Evolutionary conservation across 92 coral and sea anemone species (phyloP).

Genomic region (Heliopora coerulea): DNA sequence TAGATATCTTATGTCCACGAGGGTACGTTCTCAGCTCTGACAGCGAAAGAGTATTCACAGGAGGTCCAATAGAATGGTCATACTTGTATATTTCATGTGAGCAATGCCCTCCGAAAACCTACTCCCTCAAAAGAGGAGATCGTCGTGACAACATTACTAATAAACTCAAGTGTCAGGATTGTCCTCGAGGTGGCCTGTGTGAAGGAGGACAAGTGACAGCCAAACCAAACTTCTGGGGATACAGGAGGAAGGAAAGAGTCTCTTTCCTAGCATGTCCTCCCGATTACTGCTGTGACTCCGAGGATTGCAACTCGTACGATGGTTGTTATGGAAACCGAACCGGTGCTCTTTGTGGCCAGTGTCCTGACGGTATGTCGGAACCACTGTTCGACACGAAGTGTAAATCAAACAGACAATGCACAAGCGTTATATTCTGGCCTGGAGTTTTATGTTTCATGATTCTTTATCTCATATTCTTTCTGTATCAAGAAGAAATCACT

Average conservation of each 20-base stretch:
- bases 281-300: slow-evolving; percentile 20
- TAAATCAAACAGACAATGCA: slow-evolving; percentile 6
- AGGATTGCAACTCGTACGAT: slow-evolving; percentile 14
- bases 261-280: slow-evolving; percentile 31
- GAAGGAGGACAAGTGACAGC: neutral
- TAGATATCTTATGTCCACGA: slow-evolving; percentile 12
- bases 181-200: slow-evolving; percentile 16
- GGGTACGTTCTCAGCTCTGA: neutral
- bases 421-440: neutral
- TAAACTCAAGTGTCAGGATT: slow-evolving; percentile 6
- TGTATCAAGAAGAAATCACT: slow-evolving; percentile 4
- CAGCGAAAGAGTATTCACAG: neutral
- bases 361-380: slow-evolving; percentile 25
- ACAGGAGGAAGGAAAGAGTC: neutral
- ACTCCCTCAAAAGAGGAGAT: neutral
- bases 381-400: slow-evolving; percentile 17
- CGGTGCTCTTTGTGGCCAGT: slow-evolving; percentile 30
- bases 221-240: slow-evolving; percentile 27
- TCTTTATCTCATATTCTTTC: slow-evolving; percentile 17
- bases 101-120: slow-evolving; percentile 23
- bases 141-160: neutral
- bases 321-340: slow-evolving; percentile 40
- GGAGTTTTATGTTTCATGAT: neutral
- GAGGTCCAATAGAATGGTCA: neutral
- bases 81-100: slow-evolving; percentile 12